Conservation (phyloP, 2,888 invertebrate species). For the Odontocolon sp. region DNA sequence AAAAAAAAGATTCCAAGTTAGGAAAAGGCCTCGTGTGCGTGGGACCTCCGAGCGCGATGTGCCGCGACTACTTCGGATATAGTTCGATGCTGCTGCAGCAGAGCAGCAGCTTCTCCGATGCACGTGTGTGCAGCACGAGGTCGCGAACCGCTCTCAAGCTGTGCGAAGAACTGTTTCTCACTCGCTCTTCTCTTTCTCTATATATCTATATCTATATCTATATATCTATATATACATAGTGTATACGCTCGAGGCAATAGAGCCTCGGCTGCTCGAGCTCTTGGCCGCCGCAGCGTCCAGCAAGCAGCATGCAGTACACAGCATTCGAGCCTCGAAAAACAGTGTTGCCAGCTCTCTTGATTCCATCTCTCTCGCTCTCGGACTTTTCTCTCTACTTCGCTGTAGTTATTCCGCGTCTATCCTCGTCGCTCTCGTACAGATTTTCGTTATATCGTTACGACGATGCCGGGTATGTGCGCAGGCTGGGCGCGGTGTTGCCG, state of each 20-base stretch:
- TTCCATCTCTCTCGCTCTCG: slow-evolving; percentile 47
- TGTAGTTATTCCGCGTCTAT: background rate
- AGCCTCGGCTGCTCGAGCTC: too few relatives aligned
- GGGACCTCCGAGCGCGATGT: slow-evolving; percentile 14
- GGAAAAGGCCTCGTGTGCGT: slow-evolving; percentile 50
- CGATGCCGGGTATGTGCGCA: slow-evolving; percentile 70
- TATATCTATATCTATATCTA: too few relatives aligned
- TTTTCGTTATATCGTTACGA: slow-evolving; percentile 61
- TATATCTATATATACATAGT: too few relatives aligned
- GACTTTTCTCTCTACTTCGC: slow-evolving; percentile 35
- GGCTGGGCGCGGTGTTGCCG: slow-evolving; percentile 78
- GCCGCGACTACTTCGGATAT: slow-evolving; percentile 55
- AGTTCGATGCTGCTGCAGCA: slow-evolving; percentile 26
- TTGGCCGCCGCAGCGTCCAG: background rate
- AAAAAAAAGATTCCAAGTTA: slow-evolving; percentile 57
- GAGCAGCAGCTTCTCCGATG: slow-evolving; percentile 39
- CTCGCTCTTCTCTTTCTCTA: slow-evolving; percentile 18
- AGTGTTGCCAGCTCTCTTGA: slow-evolving; percentile 53
- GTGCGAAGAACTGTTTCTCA: slow-evolving; percentile 33
- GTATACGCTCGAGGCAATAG: too few relatives aligned
- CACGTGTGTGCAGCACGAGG: slow-evolving; percentile 67
- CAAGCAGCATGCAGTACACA: background rate
- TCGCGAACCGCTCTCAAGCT: slow-evolving; percentile 65
- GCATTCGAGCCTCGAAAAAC: slow-evolving; percentile 44
- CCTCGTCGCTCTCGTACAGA: slow-evolving; percentile 27